Base-by-base conservation (phyloP, 2,888 invertebrate species). In the Corythucha ciliata region DNA sequence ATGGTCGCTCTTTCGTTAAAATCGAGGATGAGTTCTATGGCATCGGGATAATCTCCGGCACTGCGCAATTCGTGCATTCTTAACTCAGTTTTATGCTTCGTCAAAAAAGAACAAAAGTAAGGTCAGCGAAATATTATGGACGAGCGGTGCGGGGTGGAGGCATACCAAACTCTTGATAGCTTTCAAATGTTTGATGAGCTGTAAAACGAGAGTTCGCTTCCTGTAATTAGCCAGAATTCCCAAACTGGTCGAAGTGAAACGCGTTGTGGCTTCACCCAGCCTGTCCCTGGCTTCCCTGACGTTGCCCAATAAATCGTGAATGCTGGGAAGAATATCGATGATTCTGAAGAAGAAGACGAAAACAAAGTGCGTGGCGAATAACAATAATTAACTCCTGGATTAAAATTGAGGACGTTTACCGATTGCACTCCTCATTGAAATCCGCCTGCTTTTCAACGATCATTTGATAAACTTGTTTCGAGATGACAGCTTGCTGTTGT, bases 141-240 rank as follows among this genome's bases (percentile, higher is more conserved):
- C 10, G 14, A 36, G 8, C 14, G 8, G 8, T 12, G 37, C 8
- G 14, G 8, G 22, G 22, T 26, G 10, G 44, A 53, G 14, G 4
- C 27, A 70, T 69, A 81, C 81, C 69, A 90, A 70, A 57, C 83
- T 83, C 68, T 85, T 86, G 21, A 91, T 84, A 27, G 81, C 83
- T 57, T 77, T 74, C 29, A 97, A 70, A 20, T 85, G 87, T 58
- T 82, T 80, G 1, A 94, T 71, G 0, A 96, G 73, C 46, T 82
- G 81, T 54, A 81, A 77, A 5, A 92, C 78, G 51, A 87, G 79
- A 66, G 91, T 89, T 46, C 91, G 72, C 67, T 91, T 92, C 41
- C 87, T 74, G 65, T 92, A 91, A 67, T 93, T 92, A 0, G 93
- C 88, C 40, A 97, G 72, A 56, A 97, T 88, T 21, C 86, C 83